Evolutionary conservation across 2,888 invertebrate genomes (phyloP), one percentile per base, ranked within the genome.

Genomic region (Euproctis similis): DNA sequence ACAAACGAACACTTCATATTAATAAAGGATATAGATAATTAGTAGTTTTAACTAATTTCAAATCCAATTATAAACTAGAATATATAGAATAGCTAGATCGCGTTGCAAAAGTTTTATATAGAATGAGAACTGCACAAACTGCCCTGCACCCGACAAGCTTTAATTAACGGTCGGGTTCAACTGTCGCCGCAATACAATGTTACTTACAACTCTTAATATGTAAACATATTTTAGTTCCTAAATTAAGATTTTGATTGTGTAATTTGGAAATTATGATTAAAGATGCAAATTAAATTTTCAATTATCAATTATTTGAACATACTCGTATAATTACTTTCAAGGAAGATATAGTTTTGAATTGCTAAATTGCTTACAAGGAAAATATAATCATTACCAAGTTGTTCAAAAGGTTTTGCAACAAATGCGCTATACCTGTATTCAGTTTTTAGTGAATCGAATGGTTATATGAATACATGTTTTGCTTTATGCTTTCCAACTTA

Each of bases 91-190:
- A n/a, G n/a, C n/a, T n/a, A n/a, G n/a, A n/a, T n/a, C n/a, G 41
- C 34, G 28, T 43, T 43, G 40, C 50, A 51, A 60, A 65, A 63
- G 53, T 59, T 62, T 54, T 26, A 48, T 34, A 59, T 58, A 56
- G 61, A 58, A n/a, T n/a, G n/a, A n/a, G 56, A 59, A 51, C 53
- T 58, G n/a, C n/a, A 46, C 46, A 39, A 57, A 47, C 50, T 52
- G 35, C 28, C 29, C 53, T 53, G 64, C 47, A 47, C 45, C 38
- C 52, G 59, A 64, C 59, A 53, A 54, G 50, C 49, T 44, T 49
- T 64, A 65, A 70, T 67, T 68, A 65, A 51, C 39, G 54, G 48
- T 36, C 43, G 23, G 21, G 24, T 28, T 21, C 17, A 12, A 34
- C 26, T 30, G 30, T 27, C 17, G 17, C 24, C 24, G 16, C 23